Evolutionary conservation across 2,797 vertebrate species (phyloP), one percentile per base, ranked within the genome.

Genomic region (Lithobates pipiens): DNA sequence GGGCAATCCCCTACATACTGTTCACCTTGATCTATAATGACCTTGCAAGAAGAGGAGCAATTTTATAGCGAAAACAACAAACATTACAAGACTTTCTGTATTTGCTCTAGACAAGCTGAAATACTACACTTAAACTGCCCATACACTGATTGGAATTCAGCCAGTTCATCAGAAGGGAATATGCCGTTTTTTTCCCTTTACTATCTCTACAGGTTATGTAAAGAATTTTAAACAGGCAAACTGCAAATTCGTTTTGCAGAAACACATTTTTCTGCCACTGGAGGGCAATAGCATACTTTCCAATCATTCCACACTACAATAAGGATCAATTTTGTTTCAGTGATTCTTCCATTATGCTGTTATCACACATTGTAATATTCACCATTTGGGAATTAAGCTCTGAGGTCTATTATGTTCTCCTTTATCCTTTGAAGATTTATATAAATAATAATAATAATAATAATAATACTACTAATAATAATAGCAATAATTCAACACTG

Each of bases 221-320:
- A 54, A 16, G 16, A 54, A 18, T 10, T 54, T 1, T 18, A 54
- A 4, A 54, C 50, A 54, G 4, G 50, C 15, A 54, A 16, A 54
- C 3, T 16, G 16, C 16, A 54, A 54, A 54, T 5, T 3, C 3
- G 4, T 54, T 16, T 15, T 63, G 57, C 21, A 2, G 11, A 25
- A 65, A 25, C 9, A 65, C 6, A 65, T 65, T 65, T 13, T 65
- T 61, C 18, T 1, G 16, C 32, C 82, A 83, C 46, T 83, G 77
- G 82, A 42, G 82, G 82, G 82, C 82, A 83, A 27, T 69, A 69
- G 65, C 13, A 67, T 21, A n/a, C 82, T 77, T 70, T 39, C 15
- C 42, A 32, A 57, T 32, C 8, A 54, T 68, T 44, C 6, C 32
- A 18, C n/a, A 9, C 13, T 18, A 46, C 18, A 36, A 15, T 15